phyloP scores from a whole-genome alignment of 2,113 vertebrate genomes.

The Lethenteron camtschaticum region DNA sequence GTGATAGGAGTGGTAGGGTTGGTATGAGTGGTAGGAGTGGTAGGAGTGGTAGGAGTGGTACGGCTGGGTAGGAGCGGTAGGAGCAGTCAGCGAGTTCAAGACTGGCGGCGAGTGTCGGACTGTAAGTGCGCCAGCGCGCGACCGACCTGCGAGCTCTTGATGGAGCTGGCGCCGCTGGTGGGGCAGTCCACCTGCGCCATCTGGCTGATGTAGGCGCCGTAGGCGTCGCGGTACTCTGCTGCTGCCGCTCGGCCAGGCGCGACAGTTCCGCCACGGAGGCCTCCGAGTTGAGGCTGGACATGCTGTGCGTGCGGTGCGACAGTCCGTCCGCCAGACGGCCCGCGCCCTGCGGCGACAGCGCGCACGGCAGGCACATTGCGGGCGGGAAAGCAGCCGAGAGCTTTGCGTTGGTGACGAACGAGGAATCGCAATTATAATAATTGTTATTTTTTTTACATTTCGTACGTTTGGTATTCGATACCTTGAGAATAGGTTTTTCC shows the following conservation, averaged over 20 bases:
- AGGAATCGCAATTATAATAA: no score
- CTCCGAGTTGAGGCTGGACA: conserved; percentile 93
- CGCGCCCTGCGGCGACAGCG: neutral
- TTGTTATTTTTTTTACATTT: no score
- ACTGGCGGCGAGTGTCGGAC: conserved; percentile 12
- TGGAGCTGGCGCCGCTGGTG: conserved; percentile 14
- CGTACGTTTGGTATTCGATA: no score
- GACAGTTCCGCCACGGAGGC: conserved; percentile 86
- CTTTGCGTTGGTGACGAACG: no score
- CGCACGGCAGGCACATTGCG: no score
- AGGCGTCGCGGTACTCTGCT: conserved; percentile 82
- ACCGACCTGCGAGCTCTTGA: neutral
- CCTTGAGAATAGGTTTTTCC: no score
- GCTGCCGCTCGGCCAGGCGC: conserved; percentile 88
- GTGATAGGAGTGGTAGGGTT: no score
- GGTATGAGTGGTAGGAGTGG: no score
- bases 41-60: no score
- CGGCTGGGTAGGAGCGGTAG: neutral
- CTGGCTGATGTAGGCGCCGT: conserved; percentile 82
- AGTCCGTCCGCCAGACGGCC: neutral
- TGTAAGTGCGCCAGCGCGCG: no score
- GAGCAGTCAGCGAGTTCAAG: conserved; percentile 26
- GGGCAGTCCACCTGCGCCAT: conserved; percentile 71
- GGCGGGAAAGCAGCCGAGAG: no score
- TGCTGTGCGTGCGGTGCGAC: conserved; percentile 49